phyloP scores from a whole-genome alignment of 2,113 vertebrate genomes.

The Chionis minor region DNA sequence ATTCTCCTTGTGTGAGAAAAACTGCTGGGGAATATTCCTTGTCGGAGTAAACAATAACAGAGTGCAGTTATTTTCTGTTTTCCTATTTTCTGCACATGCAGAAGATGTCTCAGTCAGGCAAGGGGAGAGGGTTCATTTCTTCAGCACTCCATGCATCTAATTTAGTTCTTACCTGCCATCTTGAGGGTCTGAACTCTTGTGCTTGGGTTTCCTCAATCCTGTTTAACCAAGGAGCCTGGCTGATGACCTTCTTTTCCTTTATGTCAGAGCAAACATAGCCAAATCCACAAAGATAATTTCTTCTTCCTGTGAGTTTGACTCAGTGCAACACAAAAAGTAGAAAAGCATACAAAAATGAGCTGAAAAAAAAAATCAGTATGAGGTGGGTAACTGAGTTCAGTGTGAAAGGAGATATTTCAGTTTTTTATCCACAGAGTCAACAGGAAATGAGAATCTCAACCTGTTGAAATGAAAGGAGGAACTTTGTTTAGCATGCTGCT shows the following conservation, averaged over 20 bases:
- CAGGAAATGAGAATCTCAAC: background rate
- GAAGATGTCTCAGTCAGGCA: background rate
- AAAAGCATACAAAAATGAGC: background rate
- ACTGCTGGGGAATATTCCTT: background rate
- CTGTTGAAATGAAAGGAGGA: background rate
- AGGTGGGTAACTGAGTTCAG: background rate
- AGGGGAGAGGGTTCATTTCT: background rate
- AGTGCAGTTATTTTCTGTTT: background rate
- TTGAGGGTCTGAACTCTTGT: background rate
- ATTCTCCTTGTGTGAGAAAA: background rate
- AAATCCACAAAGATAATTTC: background rate
- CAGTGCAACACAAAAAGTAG: accelerated
- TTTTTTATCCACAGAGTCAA: background rate
- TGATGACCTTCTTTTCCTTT: background rate
- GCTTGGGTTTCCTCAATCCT: background rate
- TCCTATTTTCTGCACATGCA: background rate
- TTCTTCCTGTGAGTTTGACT: background rate
- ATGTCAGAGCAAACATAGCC: background rate
- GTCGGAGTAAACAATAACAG: background rate
- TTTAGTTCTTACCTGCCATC: background rate
- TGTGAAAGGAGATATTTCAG: background rate
- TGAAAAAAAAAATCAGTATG: background rate
- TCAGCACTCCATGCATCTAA: background rate
- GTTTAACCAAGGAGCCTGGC: background rate
- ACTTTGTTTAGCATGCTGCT: background rate